These are phyloP conservation scores for Eristalis tenax DNA, from an alignment of 2,888 invertebrate species.

Conservation along the genomic window DNA sequence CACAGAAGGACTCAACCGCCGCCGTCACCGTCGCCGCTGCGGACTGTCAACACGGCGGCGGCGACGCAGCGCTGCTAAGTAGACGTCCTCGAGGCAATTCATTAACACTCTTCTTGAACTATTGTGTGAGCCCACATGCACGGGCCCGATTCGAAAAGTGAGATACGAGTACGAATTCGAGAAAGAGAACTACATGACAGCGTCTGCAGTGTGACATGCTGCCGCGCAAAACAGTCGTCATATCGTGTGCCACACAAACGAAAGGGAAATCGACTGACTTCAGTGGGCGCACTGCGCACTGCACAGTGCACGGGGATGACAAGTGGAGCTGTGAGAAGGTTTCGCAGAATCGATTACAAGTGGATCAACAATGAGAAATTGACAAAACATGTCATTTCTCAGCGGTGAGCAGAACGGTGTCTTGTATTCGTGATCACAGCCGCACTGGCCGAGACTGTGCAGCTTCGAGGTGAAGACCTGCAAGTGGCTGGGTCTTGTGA, in stretches of 20 bases:
- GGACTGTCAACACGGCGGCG: constrained; percentile 31
- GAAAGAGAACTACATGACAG: constrained; percentile 51
- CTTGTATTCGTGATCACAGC: background rate
- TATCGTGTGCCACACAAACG: constrained; percentile 52
- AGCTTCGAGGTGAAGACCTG: background rate
- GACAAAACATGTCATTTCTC: constrained; percentile 50
- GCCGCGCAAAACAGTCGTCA: constrained; percentile 58
- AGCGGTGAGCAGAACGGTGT: constrained; percentile 17
- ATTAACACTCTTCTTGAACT: constrained; percentile 76
- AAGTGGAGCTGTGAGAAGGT: background rate
- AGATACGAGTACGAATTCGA: constrained; percentile 6
- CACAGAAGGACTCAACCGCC: constrained; percentile 41
- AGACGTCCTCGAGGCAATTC: constrained; percentile 80
- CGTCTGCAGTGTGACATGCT: constrained; percentile 43
- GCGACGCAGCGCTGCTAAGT: background rate
- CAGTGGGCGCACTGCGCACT: background rate
- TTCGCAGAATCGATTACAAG: constrained; percentile 47
- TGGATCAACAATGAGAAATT: constrained; percentile 49
- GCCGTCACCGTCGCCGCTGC: background rate
- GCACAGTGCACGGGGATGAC: background rate
- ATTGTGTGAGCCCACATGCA: constrained; percentile 52
- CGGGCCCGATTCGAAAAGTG: constrained; percentile 1
- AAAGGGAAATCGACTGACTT: constrained; percentile 61
- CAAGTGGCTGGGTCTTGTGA: background rate
- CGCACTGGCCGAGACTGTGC: background rate